A percentile compares a stretch with the other conserved stretches of the same genome.
phyloP scores from a whole-genome alignment of 2,797 vertebrate genomes.

The Decapterus maruadsi region DNA sequence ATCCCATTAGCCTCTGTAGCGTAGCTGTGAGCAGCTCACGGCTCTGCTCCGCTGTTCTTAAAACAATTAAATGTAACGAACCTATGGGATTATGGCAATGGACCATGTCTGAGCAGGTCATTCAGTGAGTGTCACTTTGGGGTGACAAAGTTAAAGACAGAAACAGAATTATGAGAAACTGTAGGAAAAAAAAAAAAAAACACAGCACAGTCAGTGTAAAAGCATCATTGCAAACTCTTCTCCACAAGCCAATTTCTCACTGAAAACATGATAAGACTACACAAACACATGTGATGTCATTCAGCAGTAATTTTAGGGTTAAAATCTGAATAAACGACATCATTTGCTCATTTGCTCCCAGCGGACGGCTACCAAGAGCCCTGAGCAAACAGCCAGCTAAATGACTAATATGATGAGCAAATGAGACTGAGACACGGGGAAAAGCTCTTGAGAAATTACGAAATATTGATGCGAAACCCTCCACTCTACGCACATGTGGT shows the following conservation, averaged over 20 bases:
- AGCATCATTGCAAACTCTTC: neutral
- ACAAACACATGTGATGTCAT: neutral
- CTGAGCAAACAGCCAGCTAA: slow-evolving; percentile 22
- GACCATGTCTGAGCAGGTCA: neutral
- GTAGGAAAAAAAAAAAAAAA: neutral
- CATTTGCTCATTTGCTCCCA: slow-evolving; percentile 4
- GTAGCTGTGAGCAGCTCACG: too few species aligned
- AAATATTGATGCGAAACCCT: slow-evolving; percentile 59
- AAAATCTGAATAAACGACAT: slow-evolving; percentile 19
- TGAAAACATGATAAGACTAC: neutral
- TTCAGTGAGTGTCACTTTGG: neutral
- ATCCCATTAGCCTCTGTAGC: too few species aligned
- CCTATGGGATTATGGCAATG: too few species aligned
- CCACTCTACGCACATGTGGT: slow-evolving; percentile 25
- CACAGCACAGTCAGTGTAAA: neutral
- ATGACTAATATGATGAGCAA: slow-evolving; percentile 53
- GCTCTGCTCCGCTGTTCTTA: too few species aligned
- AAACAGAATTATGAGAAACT: neutral
- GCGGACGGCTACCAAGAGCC: neutral
- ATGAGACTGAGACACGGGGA: slow-evolving; percentile 53
- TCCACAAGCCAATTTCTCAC: neutral
- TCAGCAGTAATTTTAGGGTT: slow-evolving; percentile 1
- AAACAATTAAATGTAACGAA: too few species aligned
- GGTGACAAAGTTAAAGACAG: neutral
- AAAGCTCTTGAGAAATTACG: slow-evolving; percentile 43